Evolutionary conservation across 2,797 vertebrate genomes (phyloP), one percentile per base, ranked within the genome.

Genomic region (Phoeniculus purpureus): DNA sequence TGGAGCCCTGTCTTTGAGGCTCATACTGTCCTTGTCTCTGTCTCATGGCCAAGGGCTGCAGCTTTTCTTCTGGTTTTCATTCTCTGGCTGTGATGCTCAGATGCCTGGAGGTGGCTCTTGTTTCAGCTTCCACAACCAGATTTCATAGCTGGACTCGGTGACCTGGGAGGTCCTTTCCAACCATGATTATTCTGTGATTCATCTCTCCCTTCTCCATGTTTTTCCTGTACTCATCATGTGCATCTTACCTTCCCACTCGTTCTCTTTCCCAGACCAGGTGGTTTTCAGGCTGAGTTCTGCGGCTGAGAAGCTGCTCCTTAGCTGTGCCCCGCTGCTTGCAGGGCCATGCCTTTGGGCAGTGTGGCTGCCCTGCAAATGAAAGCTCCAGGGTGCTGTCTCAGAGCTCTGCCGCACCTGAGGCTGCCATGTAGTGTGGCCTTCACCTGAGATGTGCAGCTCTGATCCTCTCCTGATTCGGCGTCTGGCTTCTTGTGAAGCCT

Each of bases 41-140:
- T 71, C 27, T 84, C 1, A 1, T 3, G 5, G 37, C 78, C 54
- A 29, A 71, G 56, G 34, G 37, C 37, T 0, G 0, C 56, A 2
- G 1, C 58, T 84, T 58, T 65, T 34, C 59, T 80, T 60, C 54
- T 79, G 17, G 52, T 9, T 73, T 47, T 74, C 4, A 0, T 87
- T 89, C 68, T 82, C 26, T 72, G 8, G 0, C 47, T 81, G 31
- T 2, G 8, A 20, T 58, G 68, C 27, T 76, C 29, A 23, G 67
- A 62, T 64, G 55, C 40, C 71, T 37, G 55, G 55, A 83, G 65
- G n/a, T 60, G 59, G 59, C 66, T 87, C 37, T 68, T 70, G 14
- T 5, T 51, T 76, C 7, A 0, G 19, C 56, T 83, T 78, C 54
- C 15, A 10, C 18, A 70, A 47, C 25, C 65, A 61, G 48, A 47